Conservation (phyloP, 2,888 invertebrate species). For the Calameuta filiformis region DNA sequence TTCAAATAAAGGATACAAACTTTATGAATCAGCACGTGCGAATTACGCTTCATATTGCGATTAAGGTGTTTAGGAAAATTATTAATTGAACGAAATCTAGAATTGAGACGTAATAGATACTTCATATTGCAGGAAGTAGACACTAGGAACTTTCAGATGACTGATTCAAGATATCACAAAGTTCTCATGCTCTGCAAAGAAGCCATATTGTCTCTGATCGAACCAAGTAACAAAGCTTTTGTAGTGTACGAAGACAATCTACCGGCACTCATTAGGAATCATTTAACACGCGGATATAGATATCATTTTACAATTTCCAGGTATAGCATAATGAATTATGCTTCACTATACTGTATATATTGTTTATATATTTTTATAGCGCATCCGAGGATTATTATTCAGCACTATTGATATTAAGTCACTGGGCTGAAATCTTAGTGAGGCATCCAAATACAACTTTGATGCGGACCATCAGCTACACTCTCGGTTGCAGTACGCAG, state of each 20-base stretch:
- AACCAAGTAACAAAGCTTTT: constrained; percentile 41
- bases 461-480: constrained; percentile 35
- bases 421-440: constrained; percentile 36
- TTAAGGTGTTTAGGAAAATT: constrained; percentile 29
- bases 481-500: constrained; percentile 28
- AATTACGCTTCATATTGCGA: constrained; percentile 35
- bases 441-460: constrained; percentile 33
- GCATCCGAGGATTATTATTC: constrained; percentile 24
- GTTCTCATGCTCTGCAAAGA: constrained; percentile 36
- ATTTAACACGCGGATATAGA: constrained; percentile 32
- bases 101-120: not conserved
- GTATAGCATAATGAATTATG: constrained; percentile 21
- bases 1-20: constrained; percentile 29
- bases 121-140: constrained; percentile 17
- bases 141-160: constrained; percentile 7
- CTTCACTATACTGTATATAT: not conserved
- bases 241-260: constrained; percentile 38
- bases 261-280: constrained; percentile 25
- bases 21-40: constrained; percentile 36
- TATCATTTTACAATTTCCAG: constrained; percentile 38
- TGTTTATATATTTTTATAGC: constrained; percentile 19
- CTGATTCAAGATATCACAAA: constrained; percentile 26
- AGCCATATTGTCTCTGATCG: constrained; percentile 41
- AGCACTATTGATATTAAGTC: constrained; percentile 37
- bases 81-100: not conserved